A percentile compares a stretch with the other conserved stretches of the same genome.
phyloP scores from a whole-genome alignment of 2,797 vertebrate genomes.

The Anniella stebbinsi region DNA sequence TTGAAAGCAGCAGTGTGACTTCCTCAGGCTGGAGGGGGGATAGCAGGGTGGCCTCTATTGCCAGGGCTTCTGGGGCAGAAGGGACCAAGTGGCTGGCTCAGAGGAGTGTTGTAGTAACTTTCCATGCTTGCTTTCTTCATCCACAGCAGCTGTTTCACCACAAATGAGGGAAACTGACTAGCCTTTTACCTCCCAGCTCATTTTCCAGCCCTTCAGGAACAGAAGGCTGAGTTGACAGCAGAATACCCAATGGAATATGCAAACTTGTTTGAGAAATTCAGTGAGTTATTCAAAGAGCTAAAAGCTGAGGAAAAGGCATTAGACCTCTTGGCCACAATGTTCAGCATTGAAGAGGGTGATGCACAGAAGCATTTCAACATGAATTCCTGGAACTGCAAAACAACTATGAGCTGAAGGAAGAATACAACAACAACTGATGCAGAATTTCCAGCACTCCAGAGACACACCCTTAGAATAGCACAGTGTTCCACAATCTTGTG shows the following conservation, averaged over 20 bases:
- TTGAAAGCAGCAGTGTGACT: neutral
- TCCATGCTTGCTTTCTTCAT: too few relatives aligned
- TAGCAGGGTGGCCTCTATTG: neutral
- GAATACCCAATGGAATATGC: neutral
- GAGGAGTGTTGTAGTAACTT: too few relatives aligned
- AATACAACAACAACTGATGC: too few relatives aligned
- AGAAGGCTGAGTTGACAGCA: neutral
- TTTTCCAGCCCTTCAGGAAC: neutral
- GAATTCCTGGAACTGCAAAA: neutral
- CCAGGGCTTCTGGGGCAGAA: neutral
- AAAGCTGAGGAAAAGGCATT: neutral
- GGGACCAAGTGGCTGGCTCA: neutral
- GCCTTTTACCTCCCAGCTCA: too few relatives aligned
- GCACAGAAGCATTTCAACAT: neutral
- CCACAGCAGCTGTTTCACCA: too few relatives aligned
- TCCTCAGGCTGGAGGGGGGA: neutral
- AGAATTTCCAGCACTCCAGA: too few relatives aligned
- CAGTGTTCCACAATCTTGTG: too few relatives aligned
- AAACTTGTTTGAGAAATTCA: neutral
- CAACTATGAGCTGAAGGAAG: neutral
- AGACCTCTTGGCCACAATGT: neutral
- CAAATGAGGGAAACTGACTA: too few relatives aligned
- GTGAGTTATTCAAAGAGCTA: neutral
- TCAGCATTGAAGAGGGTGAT: neutral
- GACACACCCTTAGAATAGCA: too few relatives aligned